Percentiles rank a stretch among this genome's conserved stretches.
phyloP scores from a whole-genome alignment of 2,888 invertebrate genomes.

The Opisthograptis luteolata region DNA sequence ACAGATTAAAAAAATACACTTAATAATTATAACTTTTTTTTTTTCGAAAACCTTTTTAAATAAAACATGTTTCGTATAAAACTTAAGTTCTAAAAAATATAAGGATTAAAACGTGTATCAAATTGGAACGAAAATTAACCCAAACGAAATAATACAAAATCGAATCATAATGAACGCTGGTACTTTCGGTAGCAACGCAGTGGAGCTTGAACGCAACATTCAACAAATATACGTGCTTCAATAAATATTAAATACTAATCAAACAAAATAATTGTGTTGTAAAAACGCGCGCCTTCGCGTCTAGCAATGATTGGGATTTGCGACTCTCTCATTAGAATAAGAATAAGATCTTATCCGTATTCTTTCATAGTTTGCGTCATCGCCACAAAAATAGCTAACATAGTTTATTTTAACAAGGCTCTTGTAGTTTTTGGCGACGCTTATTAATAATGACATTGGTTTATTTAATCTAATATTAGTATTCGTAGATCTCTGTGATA shows the following conservation, averaged over 20 bases:
- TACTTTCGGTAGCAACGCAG: constrained; percentile 52
- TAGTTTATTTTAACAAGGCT: neutral
- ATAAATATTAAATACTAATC: constrained; percentile 69
- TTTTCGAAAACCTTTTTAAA: too few species aligned
- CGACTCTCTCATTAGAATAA: constrained; percentile 44
- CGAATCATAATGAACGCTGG: constrained; percentile 46
- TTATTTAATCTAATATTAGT: neutral
- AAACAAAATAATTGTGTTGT: constrained; percentile 79
- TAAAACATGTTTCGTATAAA: neutral
- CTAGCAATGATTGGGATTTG: constrained; percentile 47
- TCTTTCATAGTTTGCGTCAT: neutral
- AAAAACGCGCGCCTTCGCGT: constrained; percentile 80
- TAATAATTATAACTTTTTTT: too few species aligned
- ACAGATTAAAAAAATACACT: too few species aligned
- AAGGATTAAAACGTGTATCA: too few species aligned
- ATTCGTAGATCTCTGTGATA: constrained; percentile 13
- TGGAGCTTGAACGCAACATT: constrained; percentile 61
- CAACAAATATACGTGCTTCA: constrained; percentile 63
- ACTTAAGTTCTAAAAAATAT: neutral
- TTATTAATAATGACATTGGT: neutral
- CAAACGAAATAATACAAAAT: constrained; percentile 39
- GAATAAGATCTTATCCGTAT: too few species aligned
- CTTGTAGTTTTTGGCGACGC: neutral
- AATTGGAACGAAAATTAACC: neutral
- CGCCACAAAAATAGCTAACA: too few species aligned